Percentiles rank a stretch among this genome's conserved stretches.
Evolutionary conservation across 2,113 vertebrate species (phyloP).

Genomic region (Stegostoma tigrinum): DNA sequence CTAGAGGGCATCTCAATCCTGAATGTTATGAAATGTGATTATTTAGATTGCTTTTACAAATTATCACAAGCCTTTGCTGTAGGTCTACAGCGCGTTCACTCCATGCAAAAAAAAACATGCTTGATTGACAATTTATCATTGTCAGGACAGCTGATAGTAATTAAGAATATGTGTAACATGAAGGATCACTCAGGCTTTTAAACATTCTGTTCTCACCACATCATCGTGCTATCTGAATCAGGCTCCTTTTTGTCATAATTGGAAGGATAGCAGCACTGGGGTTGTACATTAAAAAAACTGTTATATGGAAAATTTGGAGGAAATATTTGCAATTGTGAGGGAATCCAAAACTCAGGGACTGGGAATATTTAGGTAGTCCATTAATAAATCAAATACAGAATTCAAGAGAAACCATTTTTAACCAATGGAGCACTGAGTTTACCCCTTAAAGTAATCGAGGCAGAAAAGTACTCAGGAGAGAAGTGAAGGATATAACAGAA

Average conservation of each 20-base stretch:
- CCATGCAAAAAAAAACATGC: not conserved
- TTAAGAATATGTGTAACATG: not conserved
- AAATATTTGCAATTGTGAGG: not conserved
- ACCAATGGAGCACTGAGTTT: not conserved
- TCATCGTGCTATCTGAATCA: not conserved
- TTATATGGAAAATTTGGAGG: not conserved
- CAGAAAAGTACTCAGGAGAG: not conserved
- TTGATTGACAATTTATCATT: not conserved
- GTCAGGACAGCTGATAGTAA: not conserved
- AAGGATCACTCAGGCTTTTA: slow-evolving; percentile 3
- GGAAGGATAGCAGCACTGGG: not conserved
- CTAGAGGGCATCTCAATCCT: not conserved
- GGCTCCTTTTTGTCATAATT: not conserved
- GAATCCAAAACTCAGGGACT: not conserved
- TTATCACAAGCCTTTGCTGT: not conserved
- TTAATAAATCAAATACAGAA: not conserved
- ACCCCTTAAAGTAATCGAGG: not conserved
- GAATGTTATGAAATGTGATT: not conserved
- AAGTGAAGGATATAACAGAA: not conserved
- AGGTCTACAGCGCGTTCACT: not conserved
- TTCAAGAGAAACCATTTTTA: no score
- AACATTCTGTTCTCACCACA: not conserved
- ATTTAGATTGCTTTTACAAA: not conserved
- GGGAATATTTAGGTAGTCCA: not conserved
- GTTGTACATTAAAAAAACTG: not conserved